Conservation (phyloP, 2,797 vertebrate species). For the Cichlasoma orientale region DNA sequence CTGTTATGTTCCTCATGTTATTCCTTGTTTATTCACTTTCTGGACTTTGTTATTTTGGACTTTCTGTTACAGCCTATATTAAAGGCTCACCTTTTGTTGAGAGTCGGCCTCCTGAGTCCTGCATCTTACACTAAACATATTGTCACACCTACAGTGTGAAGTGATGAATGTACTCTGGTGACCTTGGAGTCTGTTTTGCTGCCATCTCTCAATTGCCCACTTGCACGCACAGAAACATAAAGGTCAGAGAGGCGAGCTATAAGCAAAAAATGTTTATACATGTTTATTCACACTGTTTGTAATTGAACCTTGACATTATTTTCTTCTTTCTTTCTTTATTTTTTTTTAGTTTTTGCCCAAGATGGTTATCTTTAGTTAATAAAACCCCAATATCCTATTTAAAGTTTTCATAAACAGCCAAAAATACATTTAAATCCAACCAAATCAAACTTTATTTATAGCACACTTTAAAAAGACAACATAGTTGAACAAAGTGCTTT, state of each 20-base stretch:
- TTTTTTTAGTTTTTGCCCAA: neutral
- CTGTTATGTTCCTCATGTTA: neutral
- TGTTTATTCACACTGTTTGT: neutral
- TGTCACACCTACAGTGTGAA: neutral
- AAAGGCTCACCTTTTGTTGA: neutral
- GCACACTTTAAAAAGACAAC: no score
- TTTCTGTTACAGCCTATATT: neutral
- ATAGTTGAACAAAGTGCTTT: no score
- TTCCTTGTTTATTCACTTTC: neutral
- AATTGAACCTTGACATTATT: neutral
- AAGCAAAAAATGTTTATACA: neutral
- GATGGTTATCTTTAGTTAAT: neutral
- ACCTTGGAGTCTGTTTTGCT: neutral
- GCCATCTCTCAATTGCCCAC: neutral
- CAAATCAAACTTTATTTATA: no score
- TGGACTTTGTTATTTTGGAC: neutral
- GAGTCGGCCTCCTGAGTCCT: neutral
- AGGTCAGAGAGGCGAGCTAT: neutral
- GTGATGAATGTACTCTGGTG: neutral
- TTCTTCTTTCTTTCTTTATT: neutral
- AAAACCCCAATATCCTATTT: neutral
- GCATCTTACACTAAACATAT: neutral
- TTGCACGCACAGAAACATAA: neutral
- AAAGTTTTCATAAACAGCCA: neutral
- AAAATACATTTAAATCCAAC: no score